Conservation (phyloP, 2,797 vertebrate species). For the Sebastes wilsoni region DNA sequence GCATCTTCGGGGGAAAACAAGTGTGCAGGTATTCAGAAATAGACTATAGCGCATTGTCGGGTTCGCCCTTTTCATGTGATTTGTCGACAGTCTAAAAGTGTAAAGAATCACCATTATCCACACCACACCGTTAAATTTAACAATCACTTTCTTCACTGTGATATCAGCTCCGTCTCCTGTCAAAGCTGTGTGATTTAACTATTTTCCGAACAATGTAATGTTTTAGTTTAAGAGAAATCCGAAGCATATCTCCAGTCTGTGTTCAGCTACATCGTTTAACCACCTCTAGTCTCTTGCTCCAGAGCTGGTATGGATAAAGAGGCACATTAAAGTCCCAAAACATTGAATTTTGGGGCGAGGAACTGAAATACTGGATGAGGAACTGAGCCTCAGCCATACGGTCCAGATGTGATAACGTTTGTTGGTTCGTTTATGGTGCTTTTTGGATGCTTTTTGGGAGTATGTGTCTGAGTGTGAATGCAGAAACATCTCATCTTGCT, state of each 20-base stretch:
- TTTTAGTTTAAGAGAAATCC: background rate
- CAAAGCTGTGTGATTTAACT: background rate
- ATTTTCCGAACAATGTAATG: background rate
- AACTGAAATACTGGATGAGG: background rate
- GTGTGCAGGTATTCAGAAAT: background rate
- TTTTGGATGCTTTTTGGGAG: background rate
- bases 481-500: background rate
- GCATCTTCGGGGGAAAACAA: background rate
- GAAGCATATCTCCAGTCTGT: background rate
- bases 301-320: background rate
- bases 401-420: background rate
- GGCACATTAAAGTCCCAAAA: background rate
- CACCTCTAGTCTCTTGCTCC: background rate
- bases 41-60: background rate
- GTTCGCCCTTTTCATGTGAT: background rate
- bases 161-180: background rate
- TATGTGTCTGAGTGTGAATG: background rate
- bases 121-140: background rate
- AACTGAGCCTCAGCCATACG: background rate
- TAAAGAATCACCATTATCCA: background rate
- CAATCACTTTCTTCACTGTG: background rate
- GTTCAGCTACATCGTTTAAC: background rate
- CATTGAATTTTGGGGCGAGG: no score
- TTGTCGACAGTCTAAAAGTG: no score
- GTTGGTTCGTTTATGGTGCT: background rate